Evolutionary conservation across 2,888 invertebrate genomes (phyloP).

Genomic region (Zelleria hepariella): DNA sequence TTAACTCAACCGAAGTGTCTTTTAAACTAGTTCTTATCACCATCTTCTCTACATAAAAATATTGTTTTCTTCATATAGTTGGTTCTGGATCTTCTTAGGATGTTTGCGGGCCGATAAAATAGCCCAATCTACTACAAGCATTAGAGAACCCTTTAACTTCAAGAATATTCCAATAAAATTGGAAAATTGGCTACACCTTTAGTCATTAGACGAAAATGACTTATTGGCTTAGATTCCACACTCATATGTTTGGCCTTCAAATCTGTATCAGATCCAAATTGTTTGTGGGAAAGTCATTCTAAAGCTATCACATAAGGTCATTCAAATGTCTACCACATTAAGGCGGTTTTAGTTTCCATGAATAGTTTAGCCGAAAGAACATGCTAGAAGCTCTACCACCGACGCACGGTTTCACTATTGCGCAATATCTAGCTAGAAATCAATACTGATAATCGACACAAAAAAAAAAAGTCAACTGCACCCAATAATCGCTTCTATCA

Average conservation of each 20-base stretch:
- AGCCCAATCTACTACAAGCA: too few relatives aligned
- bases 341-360: neutral
- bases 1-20: too few relatives aligned
- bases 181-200: too few relatives aligned
- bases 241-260: neutral
- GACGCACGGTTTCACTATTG: neutral
- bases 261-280: neutral
- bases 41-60: too few relatives aligned
- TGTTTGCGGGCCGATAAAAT: too few relatives aligned
- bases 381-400: neutral
- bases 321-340: neutral
- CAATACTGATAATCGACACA: neutral
- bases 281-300: neutral
- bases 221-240: too few relatives aligned
- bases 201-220: too few relatives aligned
- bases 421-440: neutral
- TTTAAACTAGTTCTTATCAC: too few relatives aligned
- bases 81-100: too few relatives aligned
- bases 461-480: neutral
- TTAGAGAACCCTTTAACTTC: too few relatives aligned
- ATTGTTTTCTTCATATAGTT: too few relatives aligned
- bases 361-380: neutral
- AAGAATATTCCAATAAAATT: too few relatives aligned
- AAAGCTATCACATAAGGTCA: neutral
- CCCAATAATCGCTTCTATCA: neutral